A percentile compares a stretch with the other conserved stretches of the same genome.
phyloP scores from a whole-genome alignment of 2,113 vertebrate species.

The Tapirus terrestris region DNA sequence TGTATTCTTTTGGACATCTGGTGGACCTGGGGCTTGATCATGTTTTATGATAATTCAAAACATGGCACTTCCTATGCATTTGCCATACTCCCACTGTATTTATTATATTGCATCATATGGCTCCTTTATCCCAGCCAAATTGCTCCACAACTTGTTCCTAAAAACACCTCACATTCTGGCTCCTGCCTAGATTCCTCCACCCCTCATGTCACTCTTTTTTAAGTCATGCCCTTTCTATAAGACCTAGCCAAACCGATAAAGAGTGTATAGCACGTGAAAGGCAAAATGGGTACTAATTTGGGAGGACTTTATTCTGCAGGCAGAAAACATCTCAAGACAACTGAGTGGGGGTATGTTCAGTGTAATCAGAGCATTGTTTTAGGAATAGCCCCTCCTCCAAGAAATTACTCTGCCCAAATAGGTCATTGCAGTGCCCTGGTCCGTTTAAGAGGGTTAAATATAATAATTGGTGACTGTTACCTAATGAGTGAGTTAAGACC shows the following conservation, averaged over 20 bases:
- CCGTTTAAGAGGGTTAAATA: slow-evolving; percentile 5
- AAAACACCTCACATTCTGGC: slow-evolving; percentile 8
- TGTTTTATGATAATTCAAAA: slow-evolving; percentile 50
- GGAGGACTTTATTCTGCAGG: not conserved
- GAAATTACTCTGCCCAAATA: not conserved
- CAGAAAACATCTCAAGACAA: not conserved
- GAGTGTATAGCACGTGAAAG: not conserved
- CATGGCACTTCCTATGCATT: not conserved
- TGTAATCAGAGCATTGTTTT: not conserved
- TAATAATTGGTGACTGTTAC: not conserved
- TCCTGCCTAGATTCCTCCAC: not conserved
- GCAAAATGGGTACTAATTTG: not conserved
- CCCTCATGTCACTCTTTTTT: not conserved
- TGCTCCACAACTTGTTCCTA: not conserved
- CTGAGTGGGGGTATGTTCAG: not conserved
- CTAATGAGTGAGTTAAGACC: not conserved
- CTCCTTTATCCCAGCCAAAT: not conserved
- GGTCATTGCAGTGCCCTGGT: not conserved
- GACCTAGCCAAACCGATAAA: not conserved
- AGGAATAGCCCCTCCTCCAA: not conserved
- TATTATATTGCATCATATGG: not conserved
- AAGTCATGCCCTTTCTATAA: not conserved
- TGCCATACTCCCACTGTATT: not conserved
- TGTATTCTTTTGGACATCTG: slow-evolving; percentile 13
- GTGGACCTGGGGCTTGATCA: not conserved